Evolutionary conservation across 2,797 vertebrate genomes (phyloP).

Genomic region (Anguilla anguilla): DNA sequence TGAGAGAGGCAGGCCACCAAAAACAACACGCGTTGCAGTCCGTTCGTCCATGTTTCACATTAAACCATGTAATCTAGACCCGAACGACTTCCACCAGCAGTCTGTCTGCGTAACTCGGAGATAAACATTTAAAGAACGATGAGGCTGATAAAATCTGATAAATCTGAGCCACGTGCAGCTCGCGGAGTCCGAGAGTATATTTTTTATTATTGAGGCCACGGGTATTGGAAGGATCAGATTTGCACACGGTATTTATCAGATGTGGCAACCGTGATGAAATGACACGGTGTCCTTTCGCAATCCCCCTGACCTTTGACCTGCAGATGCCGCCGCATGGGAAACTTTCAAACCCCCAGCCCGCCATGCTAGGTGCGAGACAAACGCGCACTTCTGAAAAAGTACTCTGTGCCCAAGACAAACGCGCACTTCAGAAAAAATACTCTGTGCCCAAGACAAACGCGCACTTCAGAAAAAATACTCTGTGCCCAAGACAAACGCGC

Average conservation of each 20-base stretch:
- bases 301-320: too few species aligned
- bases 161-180: not conserved
- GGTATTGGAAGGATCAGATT: not conserved
- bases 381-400: too few species aligned
- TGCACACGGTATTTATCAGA: not conserved
- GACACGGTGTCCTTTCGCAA: not conserved
- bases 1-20: not conserved
- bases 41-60: not conserved
- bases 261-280: not conserved
- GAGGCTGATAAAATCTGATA: not conserved
- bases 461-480: too few species aligned
- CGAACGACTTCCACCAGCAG: not conserved
- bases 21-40: not conserved
- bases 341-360: too few species aligned
- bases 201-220: not conserved
- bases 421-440: too few species aligned
- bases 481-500: too few species aligned
- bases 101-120: not conserved
- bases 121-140: not conserved
- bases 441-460: too few species aligned
- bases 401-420: too few species aligned
- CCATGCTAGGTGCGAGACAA: too few species aligned
- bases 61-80: not conserved
- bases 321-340: too few species aligned
- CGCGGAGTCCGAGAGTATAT: not conserved